These are phyloP conservation scores for Drosophila saltans DNA, from an alignment of 1,140 invertebrate genomes.

Conservation along the genomic window DNA sequence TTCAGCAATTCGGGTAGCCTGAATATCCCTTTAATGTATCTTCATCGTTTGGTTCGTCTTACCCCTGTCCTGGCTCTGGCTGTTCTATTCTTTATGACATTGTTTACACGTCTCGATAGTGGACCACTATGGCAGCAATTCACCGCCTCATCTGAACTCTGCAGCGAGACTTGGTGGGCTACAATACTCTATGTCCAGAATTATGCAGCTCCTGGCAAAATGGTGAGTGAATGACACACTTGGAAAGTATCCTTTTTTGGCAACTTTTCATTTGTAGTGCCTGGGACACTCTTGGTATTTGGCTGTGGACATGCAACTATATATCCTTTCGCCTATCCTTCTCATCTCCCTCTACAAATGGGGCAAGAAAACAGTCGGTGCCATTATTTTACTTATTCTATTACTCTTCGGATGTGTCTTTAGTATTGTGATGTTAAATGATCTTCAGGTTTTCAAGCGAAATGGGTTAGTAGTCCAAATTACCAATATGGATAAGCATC, in stretches of 20 bases:
- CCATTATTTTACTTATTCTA: constrained; percentile 46
- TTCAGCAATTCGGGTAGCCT: constrained; percentile 48
- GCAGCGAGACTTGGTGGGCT: constrained; percentile 74
- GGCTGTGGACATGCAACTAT: constrained; percentile 93
- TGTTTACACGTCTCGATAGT: constrained; percentile 59
- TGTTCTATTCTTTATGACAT: constrained; percentile 66
- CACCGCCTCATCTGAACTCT: constrained; percentile 48
- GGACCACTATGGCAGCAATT: constrained; percentile 73
- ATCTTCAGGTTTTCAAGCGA: constrained; percentile 57
- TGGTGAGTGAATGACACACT: constrained; percentile 43
- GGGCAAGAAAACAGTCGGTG: constrained; percentile 67
- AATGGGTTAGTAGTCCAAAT: constrained; percentile 40
- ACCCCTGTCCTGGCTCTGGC: constrained; percentile 71
- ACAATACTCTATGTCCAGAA: constrained; percentile 77
- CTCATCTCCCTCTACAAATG: constrained; percentile 88
- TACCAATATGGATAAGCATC: too few species aligned
- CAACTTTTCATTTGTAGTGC: neutral
- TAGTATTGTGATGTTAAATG: constrained; percentile 57
- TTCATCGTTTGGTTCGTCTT: constrained; percentile 74
- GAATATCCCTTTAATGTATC: constrained; percentile 74
- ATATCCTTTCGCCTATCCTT: constrained; percentile 90
- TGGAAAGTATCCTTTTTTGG: neutral
- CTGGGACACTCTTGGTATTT: constrained; percentile 95
- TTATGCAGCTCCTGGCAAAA: constrained; percentile 69
- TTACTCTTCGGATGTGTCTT: constrained; percentile 66